Conservation (phyloP, 1,140 invertebrate genomes). For the Doryteuthis pealeii region DNA sequence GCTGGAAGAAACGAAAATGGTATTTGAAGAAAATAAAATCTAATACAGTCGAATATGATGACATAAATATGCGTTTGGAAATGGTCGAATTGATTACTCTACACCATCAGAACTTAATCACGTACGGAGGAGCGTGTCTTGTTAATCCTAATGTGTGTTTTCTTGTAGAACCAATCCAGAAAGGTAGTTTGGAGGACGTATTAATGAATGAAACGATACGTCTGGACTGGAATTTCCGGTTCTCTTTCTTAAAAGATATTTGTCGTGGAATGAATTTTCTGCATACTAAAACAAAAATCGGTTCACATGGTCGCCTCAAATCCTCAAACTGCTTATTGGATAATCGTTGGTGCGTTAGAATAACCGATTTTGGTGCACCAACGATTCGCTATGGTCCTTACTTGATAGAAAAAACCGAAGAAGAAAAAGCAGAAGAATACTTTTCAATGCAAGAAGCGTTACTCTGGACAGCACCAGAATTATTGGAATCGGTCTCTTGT, state of each 20-base stretch:
- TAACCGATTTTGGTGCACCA: slow-evolving; percentile 83
- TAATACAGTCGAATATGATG: slow-evolving; percentile 25
- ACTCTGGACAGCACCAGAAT: slow-evolving; percentile 90
- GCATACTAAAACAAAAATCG: slow-evolving; percentile 69
- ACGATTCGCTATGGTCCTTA: too few species aligned
- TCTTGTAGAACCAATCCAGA: slow-evolving; percentile 36
- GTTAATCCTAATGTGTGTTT: slow-evolving; percentile 31
- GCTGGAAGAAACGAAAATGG: too few species aligned
- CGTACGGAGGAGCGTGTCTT: slow-evolving; percentile 32
- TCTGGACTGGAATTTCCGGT: slow-evolving; percentile 87
- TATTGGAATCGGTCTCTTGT: slow-evolving; percentile 66
- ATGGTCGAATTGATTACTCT: slow-evolving; percentile 28
- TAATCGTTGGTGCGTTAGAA: slow-evolving; percentile 91
- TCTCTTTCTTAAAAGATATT: slow-evolving; percentile 89
- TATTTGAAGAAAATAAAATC: slow-evolving; percentile 2
- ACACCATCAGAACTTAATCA: slow-evolving; percentile 31
- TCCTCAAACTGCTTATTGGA: slow-evolving; percentile 97
- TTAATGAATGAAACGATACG: slow-evolving; percentile 86
- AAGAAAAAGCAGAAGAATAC: neutral
- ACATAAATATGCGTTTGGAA: slow-evolving; percentile 25
- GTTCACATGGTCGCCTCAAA: slow-evolving; percentile 89
- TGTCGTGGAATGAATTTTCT: too few species aligned
- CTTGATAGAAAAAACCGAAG: neutral
- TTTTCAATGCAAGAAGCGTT: slow-evolving; percentile 19
- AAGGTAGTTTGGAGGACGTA: slow-evolving; percentile 68